Conservation (phyloP, 2,113 vertebrate species). For the Phasianus colchicus region DNA sequence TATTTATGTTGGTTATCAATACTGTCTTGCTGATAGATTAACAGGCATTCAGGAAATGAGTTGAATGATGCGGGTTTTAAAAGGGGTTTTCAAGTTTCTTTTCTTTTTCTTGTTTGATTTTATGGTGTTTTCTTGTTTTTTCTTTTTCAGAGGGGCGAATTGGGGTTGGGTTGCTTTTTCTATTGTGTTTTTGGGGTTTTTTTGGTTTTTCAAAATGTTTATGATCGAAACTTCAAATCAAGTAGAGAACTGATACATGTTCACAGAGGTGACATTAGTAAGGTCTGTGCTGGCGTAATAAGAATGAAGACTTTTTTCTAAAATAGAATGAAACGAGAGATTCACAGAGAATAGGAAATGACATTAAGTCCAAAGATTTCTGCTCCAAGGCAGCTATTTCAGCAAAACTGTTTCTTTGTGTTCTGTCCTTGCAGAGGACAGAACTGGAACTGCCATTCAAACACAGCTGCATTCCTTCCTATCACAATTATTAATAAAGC, state of each 20-base stretch:
- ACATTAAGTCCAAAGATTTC: not conserved
- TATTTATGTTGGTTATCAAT: not conserved
- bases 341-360: not conserved
- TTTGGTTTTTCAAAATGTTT: not conserved
- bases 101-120: not conserved
- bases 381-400: not conserved
- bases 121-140: not conserved
- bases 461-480: not conserved
- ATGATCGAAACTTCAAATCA: not conserved
- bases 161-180: no score
- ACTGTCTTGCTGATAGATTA: not conserved
- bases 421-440: not conserved
- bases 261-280: not conserved
- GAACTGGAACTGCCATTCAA: not conserved
- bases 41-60: not conserved
- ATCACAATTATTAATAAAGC: not conserved
- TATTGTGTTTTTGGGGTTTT: not conserved
- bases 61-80: not conserved
- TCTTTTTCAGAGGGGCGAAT: not conserved
- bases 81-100: not conserved
- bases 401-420: not conserved
- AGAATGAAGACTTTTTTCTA: not conserved
- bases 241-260: not conserved
- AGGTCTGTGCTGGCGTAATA: not conserved
- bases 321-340: accelerated